Conservation (phyloP, 2,888 invertebrate species). For the Eupithecia insigniata region DNA sequence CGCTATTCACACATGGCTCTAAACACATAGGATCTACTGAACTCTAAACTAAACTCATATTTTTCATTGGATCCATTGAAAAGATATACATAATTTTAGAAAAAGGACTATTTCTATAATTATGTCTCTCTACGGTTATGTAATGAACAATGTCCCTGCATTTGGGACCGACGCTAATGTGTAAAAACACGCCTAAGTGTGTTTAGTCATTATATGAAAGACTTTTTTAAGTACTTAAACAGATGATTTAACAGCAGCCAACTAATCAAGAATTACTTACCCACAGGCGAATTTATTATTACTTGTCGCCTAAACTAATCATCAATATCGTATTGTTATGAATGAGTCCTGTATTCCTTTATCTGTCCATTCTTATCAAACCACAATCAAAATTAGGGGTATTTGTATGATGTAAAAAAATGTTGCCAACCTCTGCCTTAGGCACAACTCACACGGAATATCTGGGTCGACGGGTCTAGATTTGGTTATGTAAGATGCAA, state of each 20-base stretch:
- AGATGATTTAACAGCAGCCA: background rate
- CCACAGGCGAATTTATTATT: no score
- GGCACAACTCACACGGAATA: slow-evolving; percentile 25
- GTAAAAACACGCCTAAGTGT: no score
- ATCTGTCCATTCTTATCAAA: background rate
- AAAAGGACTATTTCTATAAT: no score
- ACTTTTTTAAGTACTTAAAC: background rate
- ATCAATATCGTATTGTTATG: background rate
- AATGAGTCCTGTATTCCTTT: background rate
- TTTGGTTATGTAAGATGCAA: slow-evolving; percentile 29
- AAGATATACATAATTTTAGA: no score
- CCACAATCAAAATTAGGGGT: background rate
- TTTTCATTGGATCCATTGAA: no score
- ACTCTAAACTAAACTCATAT: no score
- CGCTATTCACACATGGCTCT: no score
- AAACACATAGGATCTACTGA: no score
- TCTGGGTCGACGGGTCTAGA: slow-evolving; percentile 34
- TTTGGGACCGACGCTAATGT: no score
- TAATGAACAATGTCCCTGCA: no score
- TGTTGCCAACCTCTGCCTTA: slow-evolving; percentile 23
- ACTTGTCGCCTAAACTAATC: background rate
- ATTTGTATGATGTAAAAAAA: background rate
- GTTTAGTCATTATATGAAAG: background rate
- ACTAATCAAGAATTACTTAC: background rate
- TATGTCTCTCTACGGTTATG: no score